Base-by-base conservation (phyloP, 2,113 vertebrate species). In the Myanophis thanlyinensis region DNA sequence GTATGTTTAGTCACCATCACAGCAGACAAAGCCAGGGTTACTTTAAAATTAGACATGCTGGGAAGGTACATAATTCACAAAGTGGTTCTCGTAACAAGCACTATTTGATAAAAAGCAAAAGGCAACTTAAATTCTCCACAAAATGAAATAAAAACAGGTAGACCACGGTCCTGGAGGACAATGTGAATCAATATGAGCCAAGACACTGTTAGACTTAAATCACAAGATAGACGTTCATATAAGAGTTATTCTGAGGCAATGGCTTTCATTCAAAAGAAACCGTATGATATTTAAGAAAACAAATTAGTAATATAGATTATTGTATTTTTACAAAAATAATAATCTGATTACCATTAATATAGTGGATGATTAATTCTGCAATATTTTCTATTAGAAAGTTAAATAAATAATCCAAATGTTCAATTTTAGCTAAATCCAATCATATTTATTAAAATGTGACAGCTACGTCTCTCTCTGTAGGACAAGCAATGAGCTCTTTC, bases 211-310 rank as follows among this genome's bases (percentile, higher is more conserved):
- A 44, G 94, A 47, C 96, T 88, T 51, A 54, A 91, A 87, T 89
- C 4, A 0, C 12, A 93, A 85, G 4, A 0, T 6, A 91, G 85
- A 90, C 92, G 93, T 73, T 80, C 67, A 40, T 80, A 0, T 62
- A 25, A 93, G 92, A 89, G 95, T 96, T 97, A 97, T 97, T 97
- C 97, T 97, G 97, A 98, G 97, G 89, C 97, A 97, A 97, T 0
- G 2, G 54, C 95, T 96, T 96, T 1, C 89, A 48, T 87, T 40
- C 25, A 88, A 84, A 93, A 35, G 5, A 13, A n/a, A 87, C 27
- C 59, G 3, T 48, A 1, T 1, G 90, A 13, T 86, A 13, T 52
- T 84, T 93, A 40, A 2, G 35, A 91, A 92, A 93, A 91, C 59
- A 20, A 0, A 7, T 80, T 44, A 80, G n/a, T 80, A 27, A 54